Conservation (phyloP, 2,888 invertebrate genomes). For the Cosmorhoe ocellata region DNA sequence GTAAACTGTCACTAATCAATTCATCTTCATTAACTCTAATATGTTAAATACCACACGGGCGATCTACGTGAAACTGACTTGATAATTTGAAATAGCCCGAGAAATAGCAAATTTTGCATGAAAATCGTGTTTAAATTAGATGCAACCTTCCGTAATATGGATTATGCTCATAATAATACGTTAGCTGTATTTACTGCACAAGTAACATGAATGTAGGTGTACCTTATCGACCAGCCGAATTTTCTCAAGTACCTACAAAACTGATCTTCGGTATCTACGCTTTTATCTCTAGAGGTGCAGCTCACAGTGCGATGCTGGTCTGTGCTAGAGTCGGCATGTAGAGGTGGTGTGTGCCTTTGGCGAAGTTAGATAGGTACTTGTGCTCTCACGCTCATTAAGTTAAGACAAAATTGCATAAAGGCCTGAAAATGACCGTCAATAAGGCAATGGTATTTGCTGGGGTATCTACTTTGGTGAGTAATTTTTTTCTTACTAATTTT, state of each 20-base stretch:
- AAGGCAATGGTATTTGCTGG: constrained; percentile 49
- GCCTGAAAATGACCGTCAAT: constrained; percentile 42
- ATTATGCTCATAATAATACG: too few relatives aligned
- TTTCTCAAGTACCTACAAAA: constrained; percentile 29
- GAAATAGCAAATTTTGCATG: too few relatives aligned
- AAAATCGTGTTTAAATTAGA: too few relatives aligned
- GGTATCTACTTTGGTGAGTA: constrained; percentile 48
- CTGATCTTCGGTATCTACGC: constrained; percentile 33
- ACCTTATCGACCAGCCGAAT: constrained; percentile 27
- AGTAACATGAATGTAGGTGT: neutral
- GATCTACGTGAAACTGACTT: neutral
- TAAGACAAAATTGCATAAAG: neutral
- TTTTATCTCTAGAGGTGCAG: constrained; percentile 42
- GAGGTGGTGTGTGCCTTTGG: constrained; percentile 17
- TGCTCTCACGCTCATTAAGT: constrained; percentile 25
- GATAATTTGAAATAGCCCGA: too few relatives aligned
- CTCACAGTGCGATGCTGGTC: constrained; percentile 52
- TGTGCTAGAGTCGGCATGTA: constrained; percentile 33
- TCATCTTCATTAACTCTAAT: constrained; percentile 10
- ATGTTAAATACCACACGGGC: constrained; percentile 2
- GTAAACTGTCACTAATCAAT: constrained; percentile 14
- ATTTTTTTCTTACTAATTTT: neutral
- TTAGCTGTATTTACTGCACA: neutral
- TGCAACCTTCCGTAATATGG: too few relatives aligned
- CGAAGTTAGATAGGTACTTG: constrained; percentile 1